phyloP scores from a whole-genome alignment of 2,113 vertebrate species.

The Dryoscopus gambensis region DNA sequence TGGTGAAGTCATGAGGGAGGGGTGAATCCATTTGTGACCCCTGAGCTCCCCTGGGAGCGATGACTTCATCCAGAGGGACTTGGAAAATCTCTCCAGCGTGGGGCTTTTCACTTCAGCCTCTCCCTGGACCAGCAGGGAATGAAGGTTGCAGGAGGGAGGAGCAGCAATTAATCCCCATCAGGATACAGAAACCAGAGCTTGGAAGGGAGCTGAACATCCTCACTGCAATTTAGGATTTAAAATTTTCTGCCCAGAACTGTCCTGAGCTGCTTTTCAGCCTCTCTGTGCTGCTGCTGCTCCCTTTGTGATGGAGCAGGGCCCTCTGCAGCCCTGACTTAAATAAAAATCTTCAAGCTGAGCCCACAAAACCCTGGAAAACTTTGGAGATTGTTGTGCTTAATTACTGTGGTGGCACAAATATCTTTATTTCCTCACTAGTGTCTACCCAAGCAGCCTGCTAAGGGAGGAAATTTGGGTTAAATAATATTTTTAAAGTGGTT shows the following conservation, averaged over 20 bases:
- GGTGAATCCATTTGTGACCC: not conserved
- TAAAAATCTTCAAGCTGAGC: not conserved
- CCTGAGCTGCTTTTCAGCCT: not conserved
- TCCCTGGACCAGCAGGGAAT: not conserved
- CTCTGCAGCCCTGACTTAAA: not conserved
- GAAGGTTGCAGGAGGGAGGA: not conserved
- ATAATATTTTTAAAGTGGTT: not conserved
- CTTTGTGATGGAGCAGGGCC: not conserved
- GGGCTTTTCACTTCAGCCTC: not conserved
- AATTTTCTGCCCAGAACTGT: not conserved
- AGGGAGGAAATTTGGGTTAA: not conserved
- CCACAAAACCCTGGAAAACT: not conserved
- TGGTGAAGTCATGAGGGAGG: not conserved
- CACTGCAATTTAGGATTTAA: not conserved
- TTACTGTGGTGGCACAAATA: not conserved
- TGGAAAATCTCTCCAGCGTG: not conserved
- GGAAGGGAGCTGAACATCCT: not conserved
- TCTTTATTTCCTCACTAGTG: not conserved
- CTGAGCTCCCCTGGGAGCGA: not conserved
- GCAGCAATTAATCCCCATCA: not conserved
- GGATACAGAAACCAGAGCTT: not conserved
- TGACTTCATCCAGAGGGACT: not conserved
- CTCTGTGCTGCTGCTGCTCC: not conserved
- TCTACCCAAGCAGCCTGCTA: not conserved
- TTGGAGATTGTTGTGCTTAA: not conserved